Evolutionary conservation across 1,140 invertebrate species (phyloP).

Genomic region (Drosophila asahinai): DNA sequence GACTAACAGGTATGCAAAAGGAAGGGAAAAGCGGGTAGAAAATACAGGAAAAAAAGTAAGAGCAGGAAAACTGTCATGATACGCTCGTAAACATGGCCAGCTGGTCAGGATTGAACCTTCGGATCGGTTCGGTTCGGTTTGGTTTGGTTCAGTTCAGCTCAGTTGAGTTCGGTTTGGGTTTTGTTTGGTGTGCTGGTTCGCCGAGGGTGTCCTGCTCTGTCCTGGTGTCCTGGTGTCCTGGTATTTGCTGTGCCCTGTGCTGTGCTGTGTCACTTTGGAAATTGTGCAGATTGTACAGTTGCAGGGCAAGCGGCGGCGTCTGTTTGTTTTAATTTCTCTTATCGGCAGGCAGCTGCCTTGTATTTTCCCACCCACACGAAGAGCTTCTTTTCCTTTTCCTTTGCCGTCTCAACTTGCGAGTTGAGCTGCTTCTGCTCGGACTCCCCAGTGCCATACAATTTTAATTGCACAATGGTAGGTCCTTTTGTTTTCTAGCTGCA

Average conservation of each 20-base stretch:
- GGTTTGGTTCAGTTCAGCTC: constrained; percentile 17
- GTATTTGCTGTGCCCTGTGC: constrained; percentile 67
- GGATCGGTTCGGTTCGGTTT: constrained; percentile 26
- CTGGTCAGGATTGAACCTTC: constrained; percentile 71
- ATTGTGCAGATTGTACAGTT: constrained; percentile 71
- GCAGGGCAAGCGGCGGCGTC: constrained; percentile 40
- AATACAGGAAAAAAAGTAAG: constrained; percentile 10
- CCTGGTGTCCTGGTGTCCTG: constrained; percentile 38
- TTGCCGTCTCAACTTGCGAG: constrained; percentile 34
- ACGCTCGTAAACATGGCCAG: constrained; percentile 77
- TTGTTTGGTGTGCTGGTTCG: constrained; percentile 19
- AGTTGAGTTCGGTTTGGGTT: constrained; percentile 15
- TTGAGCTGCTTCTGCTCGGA: constrained; percentile 11
- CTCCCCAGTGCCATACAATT: constrained; percentile 78
- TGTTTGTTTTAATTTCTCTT: constrained; percentile 83
- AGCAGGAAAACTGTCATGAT: constrained; percentile 66
- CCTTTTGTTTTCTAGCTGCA: constrained; percentile 74
- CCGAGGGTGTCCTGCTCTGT: constrained; percentile 20
- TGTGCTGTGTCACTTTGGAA: constrained; percentile 68
- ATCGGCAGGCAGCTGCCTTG: constrained; percentile 69
- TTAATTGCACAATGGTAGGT: constrained; percentile 81
- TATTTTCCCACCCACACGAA: constrained; percentile 24
- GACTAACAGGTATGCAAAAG: constrained; percentile 1
- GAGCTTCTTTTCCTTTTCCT: constrained; percentile 4
- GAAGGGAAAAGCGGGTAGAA: constrained; percentile 8